Base-by-base conservation (phyloP, 2,797 vertebrate genomes). In the Propithecus perrieri region DNA sequence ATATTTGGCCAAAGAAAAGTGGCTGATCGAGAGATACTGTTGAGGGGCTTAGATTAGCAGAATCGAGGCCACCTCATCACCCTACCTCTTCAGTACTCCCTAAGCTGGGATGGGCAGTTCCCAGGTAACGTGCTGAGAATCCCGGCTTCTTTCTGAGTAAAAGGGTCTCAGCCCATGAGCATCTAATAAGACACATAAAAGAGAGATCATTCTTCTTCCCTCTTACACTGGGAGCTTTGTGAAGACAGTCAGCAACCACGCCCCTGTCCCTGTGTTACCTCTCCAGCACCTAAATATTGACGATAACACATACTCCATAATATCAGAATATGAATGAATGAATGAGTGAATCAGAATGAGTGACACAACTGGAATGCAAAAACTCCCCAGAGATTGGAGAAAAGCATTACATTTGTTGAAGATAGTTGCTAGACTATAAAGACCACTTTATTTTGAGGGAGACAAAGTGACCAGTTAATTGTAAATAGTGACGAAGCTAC, bases 281-380 rank as follows among this genome's bases (percentile, higher is more conserved):
- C 41, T 59, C 20, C 20, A 22, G 22, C 18, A 33, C 20, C 79
- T 30, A 20, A 83, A 75, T 0, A 5, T 0, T 63, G 15, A 41
- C 10, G 5, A 28, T 26, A 46, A 35, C 24, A 35, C 0, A 8
- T 0, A 15, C 22, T 55, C 63, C 35, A 43, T 55, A 5, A 28
- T 46, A 13, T 53, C 50, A 57, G 61, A n/a, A 17, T 35, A 55
- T 48, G 41, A 85, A 55, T 38, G 43, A 85, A 57, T 3, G 14
- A 67, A 55, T 3, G 4, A 1, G 1, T 50, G 53, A 80, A 65
- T 28, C 22, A 28, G 48, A 81, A 22, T n/a, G 48, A 43, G n/a
- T n/a, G 30, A 69, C 46, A 50, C 71, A 87, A 30, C 5, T 35
- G 30, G 78, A 89, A 43, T 1, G 28, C 20, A 74, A 67, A 81